Evolutionary conservation across 1,140 invertebrate species (phyloP).

Genomic region (Harlomillsia oculata): DNA sequence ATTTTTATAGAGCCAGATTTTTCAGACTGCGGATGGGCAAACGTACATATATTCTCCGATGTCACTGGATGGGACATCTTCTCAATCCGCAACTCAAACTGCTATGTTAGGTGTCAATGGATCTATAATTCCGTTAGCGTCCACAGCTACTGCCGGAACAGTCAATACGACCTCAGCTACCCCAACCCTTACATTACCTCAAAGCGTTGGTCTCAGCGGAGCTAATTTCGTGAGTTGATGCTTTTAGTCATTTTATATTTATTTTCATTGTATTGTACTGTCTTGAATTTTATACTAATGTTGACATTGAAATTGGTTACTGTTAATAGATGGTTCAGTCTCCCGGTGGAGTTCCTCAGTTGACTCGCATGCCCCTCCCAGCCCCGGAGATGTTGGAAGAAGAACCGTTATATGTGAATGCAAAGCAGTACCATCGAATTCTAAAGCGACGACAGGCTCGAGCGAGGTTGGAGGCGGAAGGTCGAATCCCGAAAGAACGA

Average conservation of each 20-base stretch:
- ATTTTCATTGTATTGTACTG: background rate
- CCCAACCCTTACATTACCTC: constrained; percentile 39
- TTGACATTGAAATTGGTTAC: too few relatives aligned
- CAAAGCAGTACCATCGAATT: constrained; percentile 93
- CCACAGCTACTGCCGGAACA: constrained; percentile 44
- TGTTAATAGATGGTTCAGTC: constrained; percentile 60
- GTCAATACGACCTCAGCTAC: constrained; percentile 38
- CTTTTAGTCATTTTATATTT: constrained; percentile 12
- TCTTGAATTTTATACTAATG: background rate
- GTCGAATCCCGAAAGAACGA: constrained; percentile 92
- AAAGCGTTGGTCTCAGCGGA: constrained; percentile 46
- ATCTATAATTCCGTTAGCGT: constrained; percentile 27
- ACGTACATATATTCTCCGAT: constrained; percentile 78
- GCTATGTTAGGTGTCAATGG: constrained; percentile 27
- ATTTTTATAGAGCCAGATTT: constrained; percentile 57
- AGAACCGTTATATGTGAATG: constrained; percentile 94
- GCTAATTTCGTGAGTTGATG: constrained; percentile 50
- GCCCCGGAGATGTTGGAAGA: constrained; percentile 71
- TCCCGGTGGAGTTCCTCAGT: constrained; percentile 48
- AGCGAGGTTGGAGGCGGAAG: constrained; percentile 80
- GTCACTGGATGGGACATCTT: constrained; percentile 47
- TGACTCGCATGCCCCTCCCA: constrained; percentile 55
- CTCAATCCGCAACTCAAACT: constrained; percentile 31
- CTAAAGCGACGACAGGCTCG: constrained; percentile 78
- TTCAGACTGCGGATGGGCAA: constrained; percentile 87